These are phyloP conservation scores for Chanos chanos DNA, from an alignment of 2,797 vertebrate genomes.

Conservation along the genomic window DNA sequence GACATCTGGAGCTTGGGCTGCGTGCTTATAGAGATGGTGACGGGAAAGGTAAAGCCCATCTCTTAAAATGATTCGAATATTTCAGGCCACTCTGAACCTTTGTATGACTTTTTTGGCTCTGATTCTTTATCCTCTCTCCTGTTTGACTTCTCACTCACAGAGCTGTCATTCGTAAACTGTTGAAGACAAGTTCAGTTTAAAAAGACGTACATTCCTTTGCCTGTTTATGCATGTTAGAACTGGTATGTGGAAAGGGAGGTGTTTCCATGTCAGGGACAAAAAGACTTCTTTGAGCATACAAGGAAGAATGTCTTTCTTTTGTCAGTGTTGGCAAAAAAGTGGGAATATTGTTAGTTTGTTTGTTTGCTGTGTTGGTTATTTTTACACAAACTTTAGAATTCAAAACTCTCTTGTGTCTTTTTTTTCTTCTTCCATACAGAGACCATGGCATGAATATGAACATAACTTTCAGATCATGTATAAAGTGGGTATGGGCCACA, in stretches of 20 bases:
- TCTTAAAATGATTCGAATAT: too few relatives aligned
- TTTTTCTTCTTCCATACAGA: conserved; percentile 61
- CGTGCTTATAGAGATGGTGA: conserved; percentile 98
- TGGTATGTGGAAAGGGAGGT: too few relatives aligned
- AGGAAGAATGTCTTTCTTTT: too few relatives aligned
- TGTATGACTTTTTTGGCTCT: background rate
- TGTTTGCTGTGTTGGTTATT: background rate
- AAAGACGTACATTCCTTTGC: too few relatives aligned
- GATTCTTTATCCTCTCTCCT: too few relatives aligned
- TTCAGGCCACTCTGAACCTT: too few relatives aligned
- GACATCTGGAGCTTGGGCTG: conserved; percentile 99
- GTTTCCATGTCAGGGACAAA: background rate
- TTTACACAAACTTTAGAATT: background rate
- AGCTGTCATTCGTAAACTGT: too few relatives aligned
- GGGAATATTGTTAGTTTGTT: background rate
- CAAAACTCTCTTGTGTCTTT: background rate
- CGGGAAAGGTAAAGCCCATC: conserved; percentile 88
- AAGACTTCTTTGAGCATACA: background rate
- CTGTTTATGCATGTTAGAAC: too few relatives aligned
- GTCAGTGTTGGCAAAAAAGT: too few relatives aligned
- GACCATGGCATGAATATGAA: conserved; percentile 98
- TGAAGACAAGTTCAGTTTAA: too few relatives aligned
- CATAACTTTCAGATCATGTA: conserved; percentile 99
- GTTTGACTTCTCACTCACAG: too few relatives aligned
- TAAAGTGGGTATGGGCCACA: conserved; percentile 98